These are phyloP conservation scores for Nomada flava DNA, from an alignment of 2,888 invertebrate genomes.

Conservation along the genomic window DNA sequence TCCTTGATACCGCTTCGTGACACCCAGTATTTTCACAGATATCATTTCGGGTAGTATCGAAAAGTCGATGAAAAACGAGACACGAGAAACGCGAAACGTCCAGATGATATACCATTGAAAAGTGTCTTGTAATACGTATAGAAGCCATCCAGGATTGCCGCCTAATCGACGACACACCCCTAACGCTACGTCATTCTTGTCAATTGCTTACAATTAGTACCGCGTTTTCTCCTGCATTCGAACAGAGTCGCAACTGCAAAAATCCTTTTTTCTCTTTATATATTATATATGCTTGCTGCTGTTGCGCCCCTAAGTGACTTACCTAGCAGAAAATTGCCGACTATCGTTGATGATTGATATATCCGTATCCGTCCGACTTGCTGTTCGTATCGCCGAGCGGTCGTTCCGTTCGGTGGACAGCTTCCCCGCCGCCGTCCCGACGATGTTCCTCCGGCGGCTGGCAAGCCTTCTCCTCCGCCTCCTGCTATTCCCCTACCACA, in stretches of 20 bases:
- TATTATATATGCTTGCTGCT: neutral
- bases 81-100: neutral
- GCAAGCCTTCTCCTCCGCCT: conserved; percentile 52
- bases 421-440: conserved; percentile 75
- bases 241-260: neutral
- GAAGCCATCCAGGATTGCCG: conserved; percentile 47
- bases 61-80: neutral
- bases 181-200: conserved; percentile 69
- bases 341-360: conserved; percentile 54
- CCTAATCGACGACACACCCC: conserved; percentile 72
- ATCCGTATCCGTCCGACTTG: conserved; percentile 66
- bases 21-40: conserved; percentile 19
- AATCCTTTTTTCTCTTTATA: neutral
- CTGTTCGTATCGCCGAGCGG: conserved; percentile 73
- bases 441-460: conserved; percentile 57
- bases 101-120: neutral
- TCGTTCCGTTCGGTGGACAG: conserved; percentile 79
- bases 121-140: neutral
- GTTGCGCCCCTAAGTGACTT: conserved; percentile 24
- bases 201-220: conserved; percentile 45
- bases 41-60: neutral
- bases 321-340: conserved; percentile 55
- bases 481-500: conserved; percentile 25
- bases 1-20: conserved; percentile 28
- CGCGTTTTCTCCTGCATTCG: neutral